Base-by-base conservation (phyloP, 2,797 vertebrate genomes). In the Nasua narica region DNA sequence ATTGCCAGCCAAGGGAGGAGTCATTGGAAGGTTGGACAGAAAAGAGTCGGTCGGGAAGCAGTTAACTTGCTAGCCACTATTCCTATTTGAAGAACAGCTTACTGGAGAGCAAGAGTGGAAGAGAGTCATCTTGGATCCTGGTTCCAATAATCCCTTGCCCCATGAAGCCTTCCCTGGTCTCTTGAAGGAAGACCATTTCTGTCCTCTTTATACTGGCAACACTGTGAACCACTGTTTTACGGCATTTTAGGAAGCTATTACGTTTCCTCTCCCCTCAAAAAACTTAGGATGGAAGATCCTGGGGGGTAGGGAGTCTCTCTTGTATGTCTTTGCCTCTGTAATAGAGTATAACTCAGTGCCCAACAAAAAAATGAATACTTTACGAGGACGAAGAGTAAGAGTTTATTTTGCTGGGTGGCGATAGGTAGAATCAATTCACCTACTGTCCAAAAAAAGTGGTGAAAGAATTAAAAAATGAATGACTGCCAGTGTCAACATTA, bases 331-430 rank as follows among this genome's bases (percentile, higher is more conserved):
- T 72, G 16, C 3, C 35, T 96, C 90, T 85, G 32, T 62, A 90
- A 85, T 54, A 29, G 32, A 62, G 23, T 5, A 54, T 78, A 94
- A 85, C 29, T 86, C 21, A 65, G 50, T 70, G 50, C 18, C 6
- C 77, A 83, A 37, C 37, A 69, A 7, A 96, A 96, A 92, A 92
- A 87, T 82, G 9, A 62, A 50, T 86, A 70, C 67, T 92, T 67
- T 25, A 60, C 62, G 37, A 62, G 7, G 4, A 40, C 46, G 14
- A 62, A 60, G 13, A 70, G 3, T 76, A 72, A 67, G 27, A 70
- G 23, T 32, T 88, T 81, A 19, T 54, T 93, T 96, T 89, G n/a
- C 23, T 62, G 52, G 12, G 16, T 60, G 52, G 25, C 5, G 43
- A 35, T 74, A 79, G 40, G 70, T 56, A 46, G 29, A 85, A 60